Base-by-base conservation (phyloP, 2,113 vertebrate genomes). In the Bubo blakistoni region DNA sequence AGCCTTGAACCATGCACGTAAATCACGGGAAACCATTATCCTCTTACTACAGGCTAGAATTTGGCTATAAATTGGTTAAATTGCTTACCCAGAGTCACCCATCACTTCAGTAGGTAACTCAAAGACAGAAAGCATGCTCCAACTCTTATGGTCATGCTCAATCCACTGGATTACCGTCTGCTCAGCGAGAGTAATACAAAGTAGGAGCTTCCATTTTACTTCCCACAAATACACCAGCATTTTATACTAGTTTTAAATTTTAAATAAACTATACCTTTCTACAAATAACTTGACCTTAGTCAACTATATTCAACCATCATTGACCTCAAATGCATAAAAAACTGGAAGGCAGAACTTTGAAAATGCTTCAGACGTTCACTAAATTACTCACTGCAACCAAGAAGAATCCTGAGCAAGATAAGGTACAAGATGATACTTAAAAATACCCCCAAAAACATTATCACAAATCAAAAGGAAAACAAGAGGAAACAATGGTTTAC, bases 131-230 rank as follows among this genome's bases (percentile, higher is more conserved):
- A 72, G 44, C 49, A 38, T 4, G 11, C 32, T 49, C 49, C 21
- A 51, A 9, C n/a, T 32, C 42, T 27, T 18, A 69, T 0, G 14
- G 26, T 76, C 30, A 47, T 0, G 1, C 26, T 77, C 74, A 69
- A 32, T 25, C 49, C 59, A n/a, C 0, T 42, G 36, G 44, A 61
- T 47, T 44, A 72, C 54, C 54, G 27, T 55, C 79, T 58, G 9
- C 49, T 62, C 71, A 65, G 76, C 0, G 0, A 83, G 11, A 90
- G 62, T 38, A 88, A 72, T 4, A 59, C 15, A 29, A 57, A 92
- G 32, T 7, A 40, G 21, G 13, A 74, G 27, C 76, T 81, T 69
- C 19, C 32, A 57, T 65, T 78, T 76, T 24, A 76, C 26, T 55
- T 26, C 40, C 29, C 61, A 74, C 42, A 90, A 89, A 55, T 16